Base-by-base conservation (phyloP, 2,113 vertebrate species). In the Muscicapa adusta region DNA sequence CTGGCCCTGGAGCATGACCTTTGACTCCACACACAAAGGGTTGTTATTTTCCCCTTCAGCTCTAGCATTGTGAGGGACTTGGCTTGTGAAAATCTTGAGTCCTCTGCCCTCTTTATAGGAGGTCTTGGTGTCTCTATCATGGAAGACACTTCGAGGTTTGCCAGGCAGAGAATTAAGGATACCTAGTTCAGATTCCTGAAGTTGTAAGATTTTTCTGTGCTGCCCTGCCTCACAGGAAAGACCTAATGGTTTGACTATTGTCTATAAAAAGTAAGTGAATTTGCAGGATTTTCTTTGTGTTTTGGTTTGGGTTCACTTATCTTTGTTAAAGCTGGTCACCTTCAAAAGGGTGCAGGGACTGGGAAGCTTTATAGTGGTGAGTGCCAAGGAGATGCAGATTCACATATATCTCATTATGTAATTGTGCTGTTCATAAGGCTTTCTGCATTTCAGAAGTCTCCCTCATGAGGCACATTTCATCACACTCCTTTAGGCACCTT, bases 1-100 rank as follows among this genome's bases (percentile, higher is more conserved):
- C 70, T 94, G 78, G 54, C 58, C 62, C 66, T 76, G 51, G 51
- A 83, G 34, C 3, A 2, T 93, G 89, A 91, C 74, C 85, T 85
- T 85, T 88, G 81, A 48, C 67, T 94, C 38, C 25, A 29, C 1
- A 7, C 40, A 81, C 71, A 78, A 88, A 89, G 28, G 19, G 13
- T 6, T 62, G 51, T n/a, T 50, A 54, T 53, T 48, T 34, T 7
- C 29, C 24, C 10, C 36, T 68, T 88, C n/a, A 56, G 78, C 51
- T 79, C 24, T 43, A 74, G 58, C 10, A 38, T 60, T 78, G n/a
- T 60, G n/a, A 71, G 5, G 33, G n/a, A 86, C 18, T 36, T 81
- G 29, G 61, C 47, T 91, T 84, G 36, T 6, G 15, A 80, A 92
- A 85, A 40, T 65, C 43, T 81, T 29, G 10, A 75, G 20, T 78